phyloP scores from a whole-genome alignment of 2,797 vertebrate species.

The Distichodus sexfasciatus region DNA sequence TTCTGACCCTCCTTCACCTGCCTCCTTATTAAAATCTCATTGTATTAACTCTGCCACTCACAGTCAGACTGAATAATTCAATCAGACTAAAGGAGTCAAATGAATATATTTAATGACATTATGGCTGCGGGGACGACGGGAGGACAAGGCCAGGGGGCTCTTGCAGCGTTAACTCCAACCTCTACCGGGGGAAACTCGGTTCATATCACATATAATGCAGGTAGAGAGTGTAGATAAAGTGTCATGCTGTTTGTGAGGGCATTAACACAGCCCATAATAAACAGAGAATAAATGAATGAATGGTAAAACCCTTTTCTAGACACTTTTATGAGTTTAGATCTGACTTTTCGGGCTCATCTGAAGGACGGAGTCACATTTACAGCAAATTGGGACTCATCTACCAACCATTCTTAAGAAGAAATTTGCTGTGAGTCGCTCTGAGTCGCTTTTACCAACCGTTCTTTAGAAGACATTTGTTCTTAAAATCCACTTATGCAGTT shows the following conservation, averaged over 20 bases:
- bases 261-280: not conserved
- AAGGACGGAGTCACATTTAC: too few species aligned
- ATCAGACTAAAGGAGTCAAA: constrained; percentile 74
- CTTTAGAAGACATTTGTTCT: too few species aligned
- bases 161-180: constrained; percentile 51
- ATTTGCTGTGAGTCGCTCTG: too few species aligned
- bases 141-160: constrained; percentile 56
- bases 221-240: constrained; percentile 14
- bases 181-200: constrained; percentile 50
- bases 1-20: constrained; percentile 56
- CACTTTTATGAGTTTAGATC: too few species aligned
- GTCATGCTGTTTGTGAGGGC: not conserved
- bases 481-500: too few species aligned
- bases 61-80: constrained; percentile 74
- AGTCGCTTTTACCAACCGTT: too few species aligned
- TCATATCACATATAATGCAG: constrained; percentile 45
- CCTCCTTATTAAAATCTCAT: constrained; percentile 78
- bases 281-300: too few species aligned
- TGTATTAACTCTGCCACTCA: constrained; percentile 72
- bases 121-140: constrained; percentile 64
- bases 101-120: constrained; percentile 76
- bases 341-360: too few species aligned
- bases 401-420: too few species aligned
- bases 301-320: too few species aligned
- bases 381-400: too few species aligned